A percentile compares a stretch with the other conserved stretches of the same genome.
phyloP scores from a whole-genome alignment of 2,797 vertebrate genomes.

The Lacerta agilis region DNA sequence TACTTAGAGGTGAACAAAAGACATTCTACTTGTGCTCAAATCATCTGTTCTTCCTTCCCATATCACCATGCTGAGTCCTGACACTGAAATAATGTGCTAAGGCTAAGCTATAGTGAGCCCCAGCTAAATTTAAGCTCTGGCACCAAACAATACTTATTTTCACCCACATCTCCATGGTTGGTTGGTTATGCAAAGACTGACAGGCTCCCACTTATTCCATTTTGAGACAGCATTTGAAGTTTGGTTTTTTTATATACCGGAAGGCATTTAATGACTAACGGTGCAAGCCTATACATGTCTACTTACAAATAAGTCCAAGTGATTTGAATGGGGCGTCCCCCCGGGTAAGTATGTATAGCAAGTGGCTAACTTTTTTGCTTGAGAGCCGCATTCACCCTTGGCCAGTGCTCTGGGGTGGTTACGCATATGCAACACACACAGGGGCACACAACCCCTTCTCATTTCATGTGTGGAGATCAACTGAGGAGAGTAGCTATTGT shows the following conservation, averaged over 20 bases:
- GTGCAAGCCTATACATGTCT: background rate
- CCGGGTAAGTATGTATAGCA: background rate
- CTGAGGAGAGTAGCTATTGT: no score
- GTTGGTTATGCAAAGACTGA: background rate
- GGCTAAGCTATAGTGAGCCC: background rate
- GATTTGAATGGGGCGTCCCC: background rate
- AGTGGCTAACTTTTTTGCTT: no score
- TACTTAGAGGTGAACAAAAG: background rate
- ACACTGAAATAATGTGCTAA: background rate
- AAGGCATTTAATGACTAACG: background rate
- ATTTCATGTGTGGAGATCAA: no score
- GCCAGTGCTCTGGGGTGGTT: no score
- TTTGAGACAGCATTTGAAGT: background rate
- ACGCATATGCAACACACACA: no score
- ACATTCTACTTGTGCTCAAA: background rate
- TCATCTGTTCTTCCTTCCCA: background rate
- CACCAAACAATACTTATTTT: background rate
- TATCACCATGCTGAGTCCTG: background rate
- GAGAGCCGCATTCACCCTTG: no score
- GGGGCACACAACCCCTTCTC: no score
- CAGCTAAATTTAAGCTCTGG: background rate
- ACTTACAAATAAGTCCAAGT: background rate
- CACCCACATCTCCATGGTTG: background rate
- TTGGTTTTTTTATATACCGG: background rate
- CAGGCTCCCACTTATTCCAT: background rate